A percentile compares a stretch with the other conserved stretches of the same genome.
These are phyloP conservation scores for Crambe crambe DNA, from an alignment of 37 sponge, comb jelly and placozoan genomes.

Conservation along the genomic window DNA sequence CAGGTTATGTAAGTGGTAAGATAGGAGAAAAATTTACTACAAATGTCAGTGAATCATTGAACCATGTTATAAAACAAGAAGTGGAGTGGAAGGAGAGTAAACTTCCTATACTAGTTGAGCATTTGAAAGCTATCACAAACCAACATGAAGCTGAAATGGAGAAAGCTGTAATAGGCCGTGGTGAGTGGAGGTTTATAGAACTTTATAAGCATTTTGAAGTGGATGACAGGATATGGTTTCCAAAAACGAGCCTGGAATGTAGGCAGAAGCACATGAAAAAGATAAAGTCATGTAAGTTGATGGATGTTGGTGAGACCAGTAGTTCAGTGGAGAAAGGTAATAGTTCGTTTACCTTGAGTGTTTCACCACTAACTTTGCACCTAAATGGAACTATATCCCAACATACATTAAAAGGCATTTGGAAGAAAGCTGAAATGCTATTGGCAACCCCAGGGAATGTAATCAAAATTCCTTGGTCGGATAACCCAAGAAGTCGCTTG, in stretches of 20 bases:
- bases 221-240: slow-evolving; percentile 4
- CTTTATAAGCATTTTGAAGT: neutral
- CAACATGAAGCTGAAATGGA: neutral
- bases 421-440: too few relatives aligned
- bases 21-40: slow-evolving; percentile 46
- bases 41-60: slow-evolving; percentile 37
- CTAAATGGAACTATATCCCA: too few relatives aligned
- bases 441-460: too few relatives aligned
- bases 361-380: too few relatives aligned
- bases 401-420: too few relatives aligned
- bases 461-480: too few relatives aligned
- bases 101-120: slow-evolving; percentile 28
- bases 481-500: neutral
- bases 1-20: neutral
- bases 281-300: too few relatives aligned
- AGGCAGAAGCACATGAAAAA: slow-evolving; percentile 9
- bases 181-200: slow-evolving; percentile 10
- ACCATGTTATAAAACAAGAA: slow-evolving; percentile 49
- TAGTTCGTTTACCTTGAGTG: too few relatives aligned
- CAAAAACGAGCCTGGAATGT: neutral
- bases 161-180: slow-evolving; percentile 16
- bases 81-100: slow-evolving; percentile 51
- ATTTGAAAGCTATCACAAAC: neutral
- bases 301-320: too few relatives aligned
- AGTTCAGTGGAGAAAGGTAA: too few relatives aligned